Evolutionary conservation across 2,113 vertebrate genomes (phyloP), one percentile per base, ranked within the genome.

Genomic region (Cynopterus brachyotis): DNA sequence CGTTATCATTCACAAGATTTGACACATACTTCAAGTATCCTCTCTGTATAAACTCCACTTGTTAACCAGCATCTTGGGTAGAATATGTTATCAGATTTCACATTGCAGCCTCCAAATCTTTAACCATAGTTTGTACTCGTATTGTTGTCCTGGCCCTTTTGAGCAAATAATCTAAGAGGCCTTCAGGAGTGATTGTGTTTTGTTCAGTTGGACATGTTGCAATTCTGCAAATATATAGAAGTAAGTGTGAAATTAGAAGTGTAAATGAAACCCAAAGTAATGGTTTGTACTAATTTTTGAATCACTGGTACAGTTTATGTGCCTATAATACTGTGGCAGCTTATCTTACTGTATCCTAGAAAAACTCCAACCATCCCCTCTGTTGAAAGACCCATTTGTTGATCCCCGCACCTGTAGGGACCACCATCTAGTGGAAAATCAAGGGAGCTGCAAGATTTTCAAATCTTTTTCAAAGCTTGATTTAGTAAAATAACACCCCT

Each of bases 391-490:
- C 5, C 17, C n/a, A 19, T 10, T 16, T 40, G 5, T 70, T 73
- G 20, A 72, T 42, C 17, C 55, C 62, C 64, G 73, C 0, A 1
- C 30, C 32, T 60, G 15, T 28, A 89, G 32, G 37, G 62, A 83
- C 24, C 40, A 5, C 95, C 92, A 93, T 55, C 76, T 97, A 91
- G 70, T 97, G 95, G 86, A 45, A 60, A 82, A 78, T 72, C 76
- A 3, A 47, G 2, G 53, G 26, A 95, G 22, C 37, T 89, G 55
- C 81, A 91, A 60, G 75, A 57, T 17, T 92, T 86, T 66, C n/a
- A 60, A 19, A 89, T 53, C 26, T 22, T 55, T 76, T 15, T 45
- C 55, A 53, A 88, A 47, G 24, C 30, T 17, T 13, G 9, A 15
- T 72, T 70, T 40, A 82, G 19, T 92, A 30, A 80, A 80, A 62